phyloP scores from a whole-genome alignment of 2,888 invertebrate species.

The Thumatha senex region DNA sequence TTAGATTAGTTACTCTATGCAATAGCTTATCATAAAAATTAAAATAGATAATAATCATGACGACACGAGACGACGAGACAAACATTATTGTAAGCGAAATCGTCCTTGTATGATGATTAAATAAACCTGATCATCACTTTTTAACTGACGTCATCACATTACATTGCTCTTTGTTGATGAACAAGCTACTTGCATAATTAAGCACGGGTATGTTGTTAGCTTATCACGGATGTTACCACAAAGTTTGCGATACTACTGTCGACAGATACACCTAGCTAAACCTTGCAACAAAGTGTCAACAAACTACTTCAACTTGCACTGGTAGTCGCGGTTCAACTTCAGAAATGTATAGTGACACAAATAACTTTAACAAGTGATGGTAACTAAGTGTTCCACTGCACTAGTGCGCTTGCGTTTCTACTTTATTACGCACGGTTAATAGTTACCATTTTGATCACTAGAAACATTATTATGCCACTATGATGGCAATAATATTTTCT shows the following conservation, averaged over 20 bases:
- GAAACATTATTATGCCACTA: no score
- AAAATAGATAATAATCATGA: no score
- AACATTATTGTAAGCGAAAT: no score
- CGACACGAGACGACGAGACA: no score
- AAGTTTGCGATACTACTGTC: slow-evolving; percentile 49
- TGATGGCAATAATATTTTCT: no score
- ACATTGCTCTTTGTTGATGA: slow-evolving; percentile 15
- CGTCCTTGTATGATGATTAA: no score
- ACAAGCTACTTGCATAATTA: slow-evolving; percentile 31
- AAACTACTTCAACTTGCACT: slow-evolving; percentile 60
- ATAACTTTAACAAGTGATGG: slow-evolving; percentile 60
- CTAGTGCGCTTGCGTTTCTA: slow-evolving; percentile 27
- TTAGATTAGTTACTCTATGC: no score
- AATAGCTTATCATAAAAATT: no score
- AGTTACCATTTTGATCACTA: background rate
- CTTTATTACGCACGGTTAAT: background rate
- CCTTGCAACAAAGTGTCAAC: slow-evolving; percentile 71
- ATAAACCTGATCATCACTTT: no score
- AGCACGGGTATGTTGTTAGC: slow-evolving; percentile 35
- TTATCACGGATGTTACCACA: slow-evolving; percentile 49
- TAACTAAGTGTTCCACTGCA: slow-evolving; percentile 37
- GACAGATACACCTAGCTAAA: slow-evolving; percentile 60
- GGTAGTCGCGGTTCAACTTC: slow-evolving; percentile 46
- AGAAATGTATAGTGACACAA: slow-evolving; percentile 57
- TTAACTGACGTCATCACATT: background rate